Conservation (phyloP, 2,113 vertebrate genomes). For the Phalacrocorax pelagicus region DNA sequence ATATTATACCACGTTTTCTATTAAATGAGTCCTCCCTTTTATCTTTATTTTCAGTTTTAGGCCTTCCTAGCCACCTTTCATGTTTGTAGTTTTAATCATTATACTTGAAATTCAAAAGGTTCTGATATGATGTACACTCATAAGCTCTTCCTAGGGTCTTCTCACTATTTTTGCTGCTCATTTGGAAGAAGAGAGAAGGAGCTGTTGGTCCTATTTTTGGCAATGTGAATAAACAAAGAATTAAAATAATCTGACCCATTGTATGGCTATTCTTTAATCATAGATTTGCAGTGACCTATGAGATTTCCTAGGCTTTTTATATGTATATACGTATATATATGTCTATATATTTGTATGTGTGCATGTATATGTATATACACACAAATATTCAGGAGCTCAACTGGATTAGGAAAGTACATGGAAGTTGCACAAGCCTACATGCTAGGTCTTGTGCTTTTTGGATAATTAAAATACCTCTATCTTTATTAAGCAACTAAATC, state of each 20-base stretch:
- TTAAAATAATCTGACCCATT: neutral
- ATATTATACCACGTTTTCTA: neutral
- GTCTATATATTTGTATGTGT: neutral
- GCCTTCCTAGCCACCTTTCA: neutral
- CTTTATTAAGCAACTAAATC: neutral
- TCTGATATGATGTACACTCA: neutral
- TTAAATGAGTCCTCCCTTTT: neutral
- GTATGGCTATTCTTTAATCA: neutral
- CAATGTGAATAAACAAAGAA: neutral
- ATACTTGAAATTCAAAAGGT: neutral
- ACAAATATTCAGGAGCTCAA: neutral
- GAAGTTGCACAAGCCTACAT: neutral
- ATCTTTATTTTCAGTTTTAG: neutral
- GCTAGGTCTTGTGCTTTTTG: neutral
- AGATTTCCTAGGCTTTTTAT: neutral
- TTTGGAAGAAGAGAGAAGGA: neutral
- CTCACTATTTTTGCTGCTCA: neutral
- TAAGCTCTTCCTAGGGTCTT: neutral
- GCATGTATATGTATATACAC: fast-evolving
- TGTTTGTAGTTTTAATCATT: neutral
- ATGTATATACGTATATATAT: neutral
- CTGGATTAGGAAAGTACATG: neutral
- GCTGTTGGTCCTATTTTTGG: neutral
- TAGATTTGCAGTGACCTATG: neutral
- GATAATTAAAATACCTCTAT: neutral